Evolutionary conservation across 2,888 invertebrate genomes (phyloP).

Genomic region (Drosophila mayaguana): DNA sequence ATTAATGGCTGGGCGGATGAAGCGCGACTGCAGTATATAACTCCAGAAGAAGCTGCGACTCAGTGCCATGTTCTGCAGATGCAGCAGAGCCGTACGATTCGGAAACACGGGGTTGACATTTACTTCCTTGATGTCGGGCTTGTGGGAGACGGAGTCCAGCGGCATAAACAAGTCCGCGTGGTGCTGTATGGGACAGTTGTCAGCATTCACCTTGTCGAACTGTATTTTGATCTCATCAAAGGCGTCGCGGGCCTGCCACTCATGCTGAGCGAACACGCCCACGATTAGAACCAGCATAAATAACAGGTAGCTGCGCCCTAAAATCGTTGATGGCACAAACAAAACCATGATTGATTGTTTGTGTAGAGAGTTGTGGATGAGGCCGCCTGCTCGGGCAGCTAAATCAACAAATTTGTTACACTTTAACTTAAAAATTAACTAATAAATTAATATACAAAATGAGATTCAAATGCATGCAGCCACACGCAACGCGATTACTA

Average conservation of each 20-base stretch:
- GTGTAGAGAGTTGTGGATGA: neutral
- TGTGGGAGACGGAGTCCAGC: constrained; percentile 93
- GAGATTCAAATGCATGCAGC: constrained; percentile 34
- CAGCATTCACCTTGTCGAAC: constrained; percentile 92
- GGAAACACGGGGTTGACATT: constrained; percentile 97
- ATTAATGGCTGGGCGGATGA: constrained; percentile 95
- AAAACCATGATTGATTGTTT: constrained; percentile 59
- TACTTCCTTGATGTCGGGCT: constrained; percentile 96
- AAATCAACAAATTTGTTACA: neutral
- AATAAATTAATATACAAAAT: constrained; percentile 30
- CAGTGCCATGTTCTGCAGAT: constrained; percentile 98
- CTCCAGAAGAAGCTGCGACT: constrained; percentile 98
- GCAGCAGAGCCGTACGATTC: constrained; percentile 96
- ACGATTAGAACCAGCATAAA: constrained; percentile 82
- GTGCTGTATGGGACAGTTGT: constrained; percentile 96
- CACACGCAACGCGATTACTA: constrained; percentile 55
- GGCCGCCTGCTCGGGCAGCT: constrained; percentile 31
- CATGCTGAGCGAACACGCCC: constrained; percentile 93
- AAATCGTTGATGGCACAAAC: constrained; percentile 71
- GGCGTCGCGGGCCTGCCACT: constrained; percentile 95
- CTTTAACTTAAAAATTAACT: constrained; percentile 30
- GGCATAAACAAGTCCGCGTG: constrained; percentile 93
- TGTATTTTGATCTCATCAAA: constrained; percentile 95
- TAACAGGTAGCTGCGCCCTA: constrained; percentile 83
- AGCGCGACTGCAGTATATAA: constrained; percentile 95